phyloP scores from a whole-genome alignment of 2,797 vertebrate genomes.

The Pseudomugil gertrudae region DNA sequence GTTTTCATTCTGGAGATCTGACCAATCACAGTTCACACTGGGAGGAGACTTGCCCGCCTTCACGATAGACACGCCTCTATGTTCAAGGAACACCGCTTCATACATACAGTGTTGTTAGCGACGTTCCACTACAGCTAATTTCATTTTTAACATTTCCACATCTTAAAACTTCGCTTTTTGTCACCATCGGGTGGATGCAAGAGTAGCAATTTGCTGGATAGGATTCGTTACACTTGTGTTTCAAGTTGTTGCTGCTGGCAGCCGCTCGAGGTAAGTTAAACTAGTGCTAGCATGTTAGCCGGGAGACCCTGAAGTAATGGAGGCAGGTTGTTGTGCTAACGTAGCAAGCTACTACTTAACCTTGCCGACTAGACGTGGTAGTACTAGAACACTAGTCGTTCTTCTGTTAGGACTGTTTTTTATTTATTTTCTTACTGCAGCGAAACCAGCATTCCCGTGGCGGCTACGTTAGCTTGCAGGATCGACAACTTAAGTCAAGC shows the following conservation, averaged over 20 bases:
- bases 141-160: slow-evolving; percentile 60
- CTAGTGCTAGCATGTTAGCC: slow-evolving; percentile 72
- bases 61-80: slow-evolving; percentile 71
- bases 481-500: slow-evolving; percentile 51
- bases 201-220: slow-evolving; percentile 18
- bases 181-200: slow-evolving; percentile 23
- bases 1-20: slow-evolving; percentile 66
- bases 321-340: slow-evolving; percentile 77
- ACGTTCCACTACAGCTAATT: slow-evolving; percentile 59
- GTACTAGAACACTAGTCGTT: not conserved
- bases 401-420: not conserved
- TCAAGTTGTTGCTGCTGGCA: slow-evolving; percentile 68
- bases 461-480: slow-evolving; percentile 22
- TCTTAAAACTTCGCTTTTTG: slow-evolving; percentile 37
- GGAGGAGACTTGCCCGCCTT: slow-evolving; percentile 69
- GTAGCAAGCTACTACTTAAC: slow-evolving; percentile 67
- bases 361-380: slow-evolving; percentile 50
- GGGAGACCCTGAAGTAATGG: slow-evolving; percentile 43
- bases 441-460: slow-evolving; percentile 8
- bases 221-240: slow-evolving; percentile 26
- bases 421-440: not conserved
- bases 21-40: slow-evolving; percentile 65
- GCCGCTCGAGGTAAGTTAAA: slow-evolving; percentile 81
- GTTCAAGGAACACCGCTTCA: slow-evolving; percentile 79
- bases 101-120: slow-evolving; percentile 82